phyloP scores from a whole-genome alignment of 2,797 vertebrate species.

The Parambassis ranga region DNA sequence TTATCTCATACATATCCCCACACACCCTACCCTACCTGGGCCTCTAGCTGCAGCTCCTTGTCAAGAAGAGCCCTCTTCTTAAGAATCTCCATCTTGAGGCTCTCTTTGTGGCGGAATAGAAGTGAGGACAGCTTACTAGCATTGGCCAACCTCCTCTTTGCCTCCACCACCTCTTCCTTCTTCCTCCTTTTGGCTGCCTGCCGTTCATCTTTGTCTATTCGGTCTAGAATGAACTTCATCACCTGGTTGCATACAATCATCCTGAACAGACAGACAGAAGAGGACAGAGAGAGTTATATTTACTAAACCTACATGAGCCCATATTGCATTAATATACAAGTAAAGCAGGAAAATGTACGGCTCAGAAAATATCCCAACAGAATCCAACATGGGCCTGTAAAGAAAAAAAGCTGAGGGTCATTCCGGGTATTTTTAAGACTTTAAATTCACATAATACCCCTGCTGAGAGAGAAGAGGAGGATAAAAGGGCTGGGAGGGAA shows the following conservation, averaged over 20 bases:
- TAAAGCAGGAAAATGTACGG: background rate
- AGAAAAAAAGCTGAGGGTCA: constrained; percentile 2
- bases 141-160: constrained; percentile 91
- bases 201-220: constrained; percentile 96
- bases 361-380: background rate
- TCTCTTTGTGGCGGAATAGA: constrained; percentile 95
- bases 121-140: constrained; percentile 92
- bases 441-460: constrained; percentile 15
- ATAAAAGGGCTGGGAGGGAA: constrained; percentile 24
- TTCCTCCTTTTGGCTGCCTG: constrained; percentile 92
- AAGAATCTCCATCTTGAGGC: constrained; percentile 94
- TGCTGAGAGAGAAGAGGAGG: constrained; percentile 24
- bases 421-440: constrained; percentile 8
- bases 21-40: constrained; percentile 83
- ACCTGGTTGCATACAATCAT: constrained; percentile 99
- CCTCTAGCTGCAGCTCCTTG: constrained; percentile 93
- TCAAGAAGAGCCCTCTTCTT: constrained; percentile 95
- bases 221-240: constrained; percentile 98
- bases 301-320: background rate
- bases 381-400: constrained; percentile 26
- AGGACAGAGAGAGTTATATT: background rate
- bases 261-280: constrained; percentile 70
- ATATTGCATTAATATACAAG: background rate
- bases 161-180: constrained; percentile 93
- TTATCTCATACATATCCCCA: background rate